Evolutionary conservation across 2,113 vertebrate genomes (phyloP).

Genomic region (Stigmatopora nigra): DNA sequence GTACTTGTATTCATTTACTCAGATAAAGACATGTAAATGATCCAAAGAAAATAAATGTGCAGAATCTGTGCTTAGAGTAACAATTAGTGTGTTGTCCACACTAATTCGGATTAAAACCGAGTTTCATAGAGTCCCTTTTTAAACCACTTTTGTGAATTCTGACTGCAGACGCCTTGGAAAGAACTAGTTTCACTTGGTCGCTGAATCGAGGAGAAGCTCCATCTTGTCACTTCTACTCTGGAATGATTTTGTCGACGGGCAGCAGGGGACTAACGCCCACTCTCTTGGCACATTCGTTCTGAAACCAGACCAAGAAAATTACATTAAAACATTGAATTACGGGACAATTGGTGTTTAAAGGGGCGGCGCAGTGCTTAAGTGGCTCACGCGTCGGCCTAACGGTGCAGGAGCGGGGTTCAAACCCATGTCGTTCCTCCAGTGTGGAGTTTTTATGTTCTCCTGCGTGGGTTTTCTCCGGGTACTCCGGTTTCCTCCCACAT

Average conservation of each 20-base stretch:
- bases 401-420: no score
- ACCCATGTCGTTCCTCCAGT: no score
- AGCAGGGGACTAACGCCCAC: slow-evolving; percentile 52
- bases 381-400: no score
- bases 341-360: not conserved
- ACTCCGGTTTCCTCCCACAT: no score
- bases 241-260: slow-evolving; percentile 49
- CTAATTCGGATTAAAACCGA: not conserved
- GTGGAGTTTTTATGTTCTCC: no score
- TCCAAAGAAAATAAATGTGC: not conserved
- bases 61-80: not conserved
- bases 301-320: slow-evolving; percentile 17
- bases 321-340: not conserved
- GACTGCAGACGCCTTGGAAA: not conserved
- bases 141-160: not conserved
- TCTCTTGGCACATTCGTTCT: slow-evolving; percentile 61
- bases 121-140: not conserved
- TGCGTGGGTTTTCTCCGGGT: no score
- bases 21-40: not conserved
- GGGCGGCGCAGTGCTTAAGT: no score
- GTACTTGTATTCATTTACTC: not conserved
- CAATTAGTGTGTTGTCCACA: not conserved
- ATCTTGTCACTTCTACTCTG: slow-evolving; percentile 20
- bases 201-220: not conserved
- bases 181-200: not conserved